Evolutionary conservation across 2,888 invertebrate species (phyloP), one percentile per base, ranked within the genome.

Genomic region (Ceratothoa steindachneri): DNA sequence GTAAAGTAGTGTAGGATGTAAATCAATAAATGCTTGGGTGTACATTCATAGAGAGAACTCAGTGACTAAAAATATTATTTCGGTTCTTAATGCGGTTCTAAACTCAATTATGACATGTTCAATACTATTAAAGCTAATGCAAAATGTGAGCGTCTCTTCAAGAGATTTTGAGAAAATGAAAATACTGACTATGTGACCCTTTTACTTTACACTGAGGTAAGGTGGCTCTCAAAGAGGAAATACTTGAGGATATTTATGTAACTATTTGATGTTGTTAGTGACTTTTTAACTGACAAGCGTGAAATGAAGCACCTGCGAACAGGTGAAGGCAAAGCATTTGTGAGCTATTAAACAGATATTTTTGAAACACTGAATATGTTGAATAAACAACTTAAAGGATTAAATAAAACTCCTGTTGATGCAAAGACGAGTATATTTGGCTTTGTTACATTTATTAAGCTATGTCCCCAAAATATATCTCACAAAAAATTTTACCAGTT

Each of bases 221-320:
- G 15, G 66, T 66, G 66, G 66, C 66, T 66, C 30, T 66, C 66
- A 66, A 66, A 66, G 66, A 28, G 66, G 30, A 66, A 66, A 24
- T 66, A 28, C 29, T 66, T 66, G 66, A 27, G 27, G 27, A 66
- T 12, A 66, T 66, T 66, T 28, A 66, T 66, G 66, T 7, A 66
- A 9, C 66, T 66, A 66, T 66, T 66, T 66, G 66, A 66, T 66
- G 66, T 29, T 27, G 7, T 66, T 66, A 66, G 66, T 66, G 66
- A 66, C 66, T 66, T 66, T 66, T 66, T 66, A 66, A 66, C 24
- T 66, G 66, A 66, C 66, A 66, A 27, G 30, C 66, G 24, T 66
- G 66, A 66, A 66, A 66, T 66, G 66, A 66, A 66, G 66, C 66
- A 66, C 66, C 66, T 66, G 60, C 60, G 5, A 60, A 60, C 60